Evolutionary conservation across 2,113 vertebrate genomes (phyloP).

Genomic region (Forbesichthys papilliferus): DNA sequence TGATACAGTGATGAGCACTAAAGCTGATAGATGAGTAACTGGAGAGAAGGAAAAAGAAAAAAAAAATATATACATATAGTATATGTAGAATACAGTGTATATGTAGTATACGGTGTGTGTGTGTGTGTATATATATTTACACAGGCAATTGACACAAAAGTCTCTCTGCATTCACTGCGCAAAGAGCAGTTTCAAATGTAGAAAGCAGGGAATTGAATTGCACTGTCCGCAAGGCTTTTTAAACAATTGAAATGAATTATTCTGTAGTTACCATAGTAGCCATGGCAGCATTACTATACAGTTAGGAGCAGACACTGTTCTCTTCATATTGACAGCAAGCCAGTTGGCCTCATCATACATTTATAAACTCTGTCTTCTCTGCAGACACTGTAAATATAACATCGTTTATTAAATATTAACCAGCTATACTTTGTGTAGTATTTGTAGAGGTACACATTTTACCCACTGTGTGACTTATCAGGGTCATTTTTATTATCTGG

Average conservation of each 20-base stretch:
- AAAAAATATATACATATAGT: too few species aligned
- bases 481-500: too few species aligned
- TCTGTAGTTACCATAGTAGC: background rate
- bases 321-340: slow-evolving; percentile 22
- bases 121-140: too few species aligned
- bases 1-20: too few species aligned
- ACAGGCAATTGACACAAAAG: too few species aligned
- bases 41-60: too few species aligned
- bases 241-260: background rate
- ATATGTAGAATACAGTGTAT: too few species aligned
- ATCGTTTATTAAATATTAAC: slow-evolving; percentile 51
- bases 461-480: too few species aligned
- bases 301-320: background rate
- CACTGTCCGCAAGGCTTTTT: background rate
- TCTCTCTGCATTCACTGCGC: background rate
- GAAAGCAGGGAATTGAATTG: too few species aligned
- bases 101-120: too few species aligned
- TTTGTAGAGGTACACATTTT: background rate
- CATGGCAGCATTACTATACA: slow-evolving; percentile 3
- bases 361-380: slow-evolving; percentile 33
- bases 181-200: background rate
- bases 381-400: slow-evolving; percentile 49
- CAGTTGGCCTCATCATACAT: slow-evolving; percentile 50
- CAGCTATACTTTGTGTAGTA: background rate
- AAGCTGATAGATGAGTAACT: too few species aligned